Evolutionary conservation across 2,888 invertebrate species (phyloP), one percentile per base, ranked within the genome.

Genomic region (Tenthredo livida): DNA sequence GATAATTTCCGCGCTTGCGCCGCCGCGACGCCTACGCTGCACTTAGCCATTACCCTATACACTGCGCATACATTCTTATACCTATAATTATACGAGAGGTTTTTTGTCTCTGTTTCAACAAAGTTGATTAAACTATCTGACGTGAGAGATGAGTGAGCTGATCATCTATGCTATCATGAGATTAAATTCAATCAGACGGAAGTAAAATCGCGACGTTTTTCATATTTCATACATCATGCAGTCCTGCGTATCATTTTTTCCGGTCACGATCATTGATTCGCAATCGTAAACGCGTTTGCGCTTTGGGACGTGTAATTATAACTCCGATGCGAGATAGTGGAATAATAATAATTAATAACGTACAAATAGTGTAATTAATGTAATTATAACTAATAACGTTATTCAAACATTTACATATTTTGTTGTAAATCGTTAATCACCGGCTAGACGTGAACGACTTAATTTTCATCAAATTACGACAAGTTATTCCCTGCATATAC

Each of bases 1-100:
- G 40, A 37, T 29, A 9, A 43, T 50, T 29, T 40, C 61, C 80
- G 80, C 80, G 80, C 80, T 80, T 80, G 80, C 80, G 80, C 80
- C 77, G 29, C 29, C 17, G 33, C 33, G 77, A 50, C n/a, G 54
- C 17, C n/a, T 25, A 29, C 67, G 61, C 3, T 25, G 61, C 21
- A 61, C 25, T 61, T 61, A n/a, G 21, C 58, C n/a, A n/a, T 54
- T 54, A 33, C 67, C 33, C 0, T 67, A 67, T 67, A 33, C 12
- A 29, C 29, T 67, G 2, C 7, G 54, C 7, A 33, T 33, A 33
- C 33, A 33, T 33, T 67, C 17, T 15, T 67, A 2, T 6, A 5
- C 33, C 33, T 67, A 33, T 67, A 67, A 33, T 33, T 67, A 33
- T 17, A 67, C 25, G 2, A 2, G 6, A 4, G 67, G 33, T 17